phyloP scores from a whole-genome alignment of 2,113 vertebrate species.

The Periophthalmodon schlosseri region DNA sequence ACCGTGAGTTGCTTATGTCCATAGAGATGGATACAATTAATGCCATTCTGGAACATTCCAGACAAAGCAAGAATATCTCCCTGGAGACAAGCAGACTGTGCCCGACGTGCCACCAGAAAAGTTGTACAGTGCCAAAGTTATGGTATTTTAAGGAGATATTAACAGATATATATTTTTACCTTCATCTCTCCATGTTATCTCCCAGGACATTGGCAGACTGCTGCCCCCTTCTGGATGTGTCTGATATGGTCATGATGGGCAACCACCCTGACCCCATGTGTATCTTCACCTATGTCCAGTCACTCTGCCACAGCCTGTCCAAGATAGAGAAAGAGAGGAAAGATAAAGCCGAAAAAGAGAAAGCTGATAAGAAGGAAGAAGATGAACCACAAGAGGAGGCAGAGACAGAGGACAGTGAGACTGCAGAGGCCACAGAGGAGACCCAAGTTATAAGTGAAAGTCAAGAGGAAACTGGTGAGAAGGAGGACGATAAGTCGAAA shows the following conservation, averaged over 20 bases:
- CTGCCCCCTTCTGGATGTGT: conserved; percentile 78
- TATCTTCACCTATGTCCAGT: conserved; percentile 82
- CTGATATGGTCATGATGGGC: conserved; percentile 77
- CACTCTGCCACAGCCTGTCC: conserved; percentile 79
- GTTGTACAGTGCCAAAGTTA: neutral
- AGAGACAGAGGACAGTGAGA: conserved; percentile 19
- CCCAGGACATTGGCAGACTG: conserved; percentile 75
- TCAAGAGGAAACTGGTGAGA: conserved; percentile 16
- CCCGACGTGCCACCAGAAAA: neutral
- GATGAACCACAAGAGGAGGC: conserved; percentile 33
- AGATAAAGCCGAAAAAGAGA: conserved; percentile 54
- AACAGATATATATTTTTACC: neutral
- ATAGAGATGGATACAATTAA: neutral
- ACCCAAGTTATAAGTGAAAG: conserved; percentile 28
- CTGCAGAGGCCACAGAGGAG: conserved; percentile 18
- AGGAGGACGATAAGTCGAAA: conserved; percentile 17
- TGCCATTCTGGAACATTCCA: neutral
- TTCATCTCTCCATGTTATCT: neutral
- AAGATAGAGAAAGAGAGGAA: conserved; percentile 81
- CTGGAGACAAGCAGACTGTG: neutral
- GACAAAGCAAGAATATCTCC: too few species aligned
- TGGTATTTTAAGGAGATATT: neutral
- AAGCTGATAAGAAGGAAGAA: conserved; percentile 28
- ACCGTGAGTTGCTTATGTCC: neutral
- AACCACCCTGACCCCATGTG: conserved; percentile 76